A percentile compares a stretch with the other conserved stretches of the same genome.
These are phyloP conservation scores for Leptoclinus maculatus DNA, from an alignment of 2,797 vertebrate species.

Conservation along the genomic window DNA sequence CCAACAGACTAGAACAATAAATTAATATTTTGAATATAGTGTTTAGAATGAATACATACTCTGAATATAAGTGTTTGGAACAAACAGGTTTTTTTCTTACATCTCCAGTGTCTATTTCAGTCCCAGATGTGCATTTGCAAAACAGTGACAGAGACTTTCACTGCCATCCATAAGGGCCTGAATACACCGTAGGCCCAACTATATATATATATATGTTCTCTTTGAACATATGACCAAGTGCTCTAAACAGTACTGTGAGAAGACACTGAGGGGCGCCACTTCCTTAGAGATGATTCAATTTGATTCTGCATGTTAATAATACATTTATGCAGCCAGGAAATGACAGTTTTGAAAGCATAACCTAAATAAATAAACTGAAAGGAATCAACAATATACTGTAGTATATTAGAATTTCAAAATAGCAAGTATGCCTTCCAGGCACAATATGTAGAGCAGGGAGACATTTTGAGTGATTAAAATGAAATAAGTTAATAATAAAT, in stretches of 20 bases:
- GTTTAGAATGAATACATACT: constrained; percentile 38
- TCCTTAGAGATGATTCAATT: constrained; percentile 31
- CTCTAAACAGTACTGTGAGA: constrained; percentile 59
- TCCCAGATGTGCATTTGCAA: constrained; percentile 53
- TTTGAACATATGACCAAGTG: not conserved
- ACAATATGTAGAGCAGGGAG: constrained; percentile 17
- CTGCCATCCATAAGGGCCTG: constrained; percentile 1
- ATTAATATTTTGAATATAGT: constrained; percentile 43
- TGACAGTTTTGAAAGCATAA: not conserved
- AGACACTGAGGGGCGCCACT: constrained; percentile 74
- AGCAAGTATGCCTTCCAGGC: constrained; percentile 21
- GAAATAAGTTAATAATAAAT: constrained; percentile 51
- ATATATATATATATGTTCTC: not conserved
- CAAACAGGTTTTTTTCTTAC: not conserved
- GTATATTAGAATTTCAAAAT: constrained; percentile 10
- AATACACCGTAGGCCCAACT: constrained; percentile 1
- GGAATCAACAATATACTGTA: constrained; percentile 3
- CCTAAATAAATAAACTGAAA: constrained; percentile 19
- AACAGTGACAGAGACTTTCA: constrained; percentile 48
- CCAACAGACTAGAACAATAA: constrained; percentile 35
- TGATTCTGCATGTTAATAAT: constrained; percentile 6
- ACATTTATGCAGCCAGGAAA: constrained; percentile 7
- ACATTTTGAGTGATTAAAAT: constrained; percentile 32
- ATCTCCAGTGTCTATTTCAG: constrained; percentile 35
- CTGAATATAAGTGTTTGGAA: constrained; percentile 26